Base-by-base conservation (phyloP, 2,888 invertebrate species). In the Smittia aterrima region DNA sequence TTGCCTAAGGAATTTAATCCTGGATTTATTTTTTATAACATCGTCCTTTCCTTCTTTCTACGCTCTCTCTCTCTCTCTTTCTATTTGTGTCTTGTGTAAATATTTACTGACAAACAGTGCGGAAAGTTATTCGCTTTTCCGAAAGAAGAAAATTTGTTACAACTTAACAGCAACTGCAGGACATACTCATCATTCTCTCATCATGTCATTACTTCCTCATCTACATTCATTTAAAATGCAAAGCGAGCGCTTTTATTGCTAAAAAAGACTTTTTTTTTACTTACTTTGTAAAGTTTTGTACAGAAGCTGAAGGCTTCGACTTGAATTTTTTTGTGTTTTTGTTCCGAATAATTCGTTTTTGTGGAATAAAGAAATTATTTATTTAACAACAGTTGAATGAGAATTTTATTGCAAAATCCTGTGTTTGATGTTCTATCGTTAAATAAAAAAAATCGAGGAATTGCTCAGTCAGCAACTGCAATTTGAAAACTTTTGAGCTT, bases 51-150 rank as follows among this genome's bases (percentile, higher is more conserved):
- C 38, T 9, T 38, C n/a, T n/a, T n/a, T n/a, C n/a, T n/a, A n/a
- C 32, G 9, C 32, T 32, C 32, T 32, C 32, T 3, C 9, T 32
- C 32, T 32, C 32, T n/a, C n/a, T n/a, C n/a, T n/a, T n/a, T n/a
- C n/a, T n/a, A n/a, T n/a, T n/a, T n/a, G n/a, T n/a, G n/a, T n/a
- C n/a, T n/a, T n/a, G 32, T 11, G 47, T 24, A 64, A 64, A 64
- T 64, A 64, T 64, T 64, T 64, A 24, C 24, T 16, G 47, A 32
- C 16, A 47, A 47, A 47, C 58, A 66, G 18, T 38, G 66, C 38
- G 66, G 13, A 22, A 66, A 38, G 18, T 18, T 32, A 62, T 62
- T 62, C 24, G 9, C 13, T 20, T 11, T 62, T 22, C 22, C 3
- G 16, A n/a, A 47, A 47, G 47, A 11, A 32, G 2, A n/a, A 11